phyloP scores from a whole-genome alignment of 2,797 vertebrate species.

The Astyanax mexicanus region DNA sequence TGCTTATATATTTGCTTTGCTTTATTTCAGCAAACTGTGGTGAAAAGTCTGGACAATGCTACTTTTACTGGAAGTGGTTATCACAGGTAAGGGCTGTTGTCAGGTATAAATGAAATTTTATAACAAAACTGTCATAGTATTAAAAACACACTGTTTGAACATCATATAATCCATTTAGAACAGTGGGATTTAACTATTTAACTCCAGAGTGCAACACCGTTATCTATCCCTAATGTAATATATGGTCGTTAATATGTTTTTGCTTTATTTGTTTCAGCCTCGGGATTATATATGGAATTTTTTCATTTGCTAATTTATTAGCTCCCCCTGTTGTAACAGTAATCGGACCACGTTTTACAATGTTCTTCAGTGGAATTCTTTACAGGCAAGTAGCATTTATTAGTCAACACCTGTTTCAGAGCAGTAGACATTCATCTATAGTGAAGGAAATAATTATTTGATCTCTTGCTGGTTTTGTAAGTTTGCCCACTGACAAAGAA shows the following conservation, averaged over 20 bases:
- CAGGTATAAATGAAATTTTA: no score
- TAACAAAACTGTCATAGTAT: no score
- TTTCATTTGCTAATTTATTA: constrained; percentile 81
- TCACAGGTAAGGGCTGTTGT: constrained; percentile 75
- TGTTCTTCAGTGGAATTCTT: constrained; percentile 82
- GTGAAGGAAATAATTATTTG: no score
- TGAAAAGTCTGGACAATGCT: constrained; percentile 77
- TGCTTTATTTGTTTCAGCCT: constrained; percentile 69
- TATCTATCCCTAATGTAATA: no score
- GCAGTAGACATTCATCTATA: not conserved
- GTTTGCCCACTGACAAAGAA: no score
- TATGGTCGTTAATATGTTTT: not conserved
- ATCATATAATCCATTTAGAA: no score
- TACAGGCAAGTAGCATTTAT: constrained; percentile 76
- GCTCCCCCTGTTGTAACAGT: constrained; percentile 77
- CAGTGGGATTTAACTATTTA: no score
- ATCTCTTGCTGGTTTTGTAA: no score
- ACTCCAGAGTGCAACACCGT: no score
- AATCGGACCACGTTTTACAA: constrained; percentile 73
- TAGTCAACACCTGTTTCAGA: not conserved
- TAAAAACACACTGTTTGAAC: no score
- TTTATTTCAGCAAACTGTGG: constrained; percentile 80
- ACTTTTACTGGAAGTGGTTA: constrained; percentile 82
- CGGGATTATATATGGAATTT: constrained; percentile 85
- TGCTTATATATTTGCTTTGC: constrained; percentile 10